These are phyloP conservation scores for Cardiocondyla obscurior DNA, from an alignment of 1,140 invertebrate species.

Conservation along the genomic window DNA sequence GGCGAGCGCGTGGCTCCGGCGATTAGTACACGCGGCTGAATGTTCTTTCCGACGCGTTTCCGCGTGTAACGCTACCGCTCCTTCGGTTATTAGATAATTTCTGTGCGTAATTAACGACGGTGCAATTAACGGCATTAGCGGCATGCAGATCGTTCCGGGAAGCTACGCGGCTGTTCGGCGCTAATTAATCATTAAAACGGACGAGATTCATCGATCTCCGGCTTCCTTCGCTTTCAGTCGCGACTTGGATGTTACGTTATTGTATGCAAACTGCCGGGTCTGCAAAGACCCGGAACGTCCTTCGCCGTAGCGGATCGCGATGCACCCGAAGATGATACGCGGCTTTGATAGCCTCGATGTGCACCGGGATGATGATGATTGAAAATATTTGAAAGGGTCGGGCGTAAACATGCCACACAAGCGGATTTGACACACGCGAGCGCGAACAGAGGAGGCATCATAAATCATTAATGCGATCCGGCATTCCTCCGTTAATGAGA, in stretches of 20 bases:
- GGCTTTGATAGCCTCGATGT: conserved; percentile 39
- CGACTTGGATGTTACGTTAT: conserved; percentile 20
- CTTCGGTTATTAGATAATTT: conserved; percentile 42
- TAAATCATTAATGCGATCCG: conserved; percentile 45
- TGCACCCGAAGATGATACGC: not conserved
- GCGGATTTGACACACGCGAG: conserved; percentile 43
- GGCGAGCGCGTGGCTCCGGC: conserved; percentile 44
- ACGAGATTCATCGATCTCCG: conserved; percentile 23
- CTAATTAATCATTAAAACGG: conserved; percentile 43
- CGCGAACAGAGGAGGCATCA: conserved; percentile 17
- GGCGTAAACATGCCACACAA: not conserved
- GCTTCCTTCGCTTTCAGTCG: not conserved
- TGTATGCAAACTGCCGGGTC: not conserved
- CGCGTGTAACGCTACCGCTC: conserved; percentile 5
- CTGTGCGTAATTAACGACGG: conserved; percentile 37
- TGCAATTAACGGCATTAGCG: conserved; percentile 38
- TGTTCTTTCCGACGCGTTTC: not conserved
- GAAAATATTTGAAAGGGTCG: conserved; percentile 26
- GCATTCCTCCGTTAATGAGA: conserved; percentile 38
- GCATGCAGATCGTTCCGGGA: conserved; percentile 19
- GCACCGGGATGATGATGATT: conserved; percentile 19
- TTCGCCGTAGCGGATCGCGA: not conserved
- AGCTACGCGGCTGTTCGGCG: not conserved
- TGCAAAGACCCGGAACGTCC: conserved; percentile 6
- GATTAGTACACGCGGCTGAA: conserved; percentile 18